Conservation (phyloP, 2,113 vertebrate genomes). For the Brachionichthys hirsutus region DNA sequence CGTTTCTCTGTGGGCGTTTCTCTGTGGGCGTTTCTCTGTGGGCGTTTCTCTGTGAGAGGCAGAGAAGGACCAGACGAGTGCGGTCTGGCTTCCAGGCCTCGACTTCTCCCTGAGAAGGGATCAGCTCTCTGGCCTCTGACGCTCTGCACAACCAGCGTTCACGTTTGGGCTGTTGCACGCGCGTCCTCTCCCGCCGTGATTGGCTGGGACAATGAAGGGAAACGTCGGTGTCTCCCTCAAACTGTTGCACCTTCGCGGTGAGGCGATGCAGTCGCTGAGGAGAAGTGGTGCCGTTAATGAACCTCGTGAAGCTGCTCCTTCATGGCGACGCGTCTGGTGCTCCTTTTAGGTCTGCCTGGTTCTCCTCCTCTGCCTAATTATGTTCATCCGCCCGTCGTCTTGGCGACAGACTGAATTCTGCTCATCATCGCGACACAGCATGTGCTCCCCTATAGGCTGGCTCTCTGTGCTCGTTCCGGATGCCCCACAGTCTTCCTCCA, state of each 20-base stretch:
- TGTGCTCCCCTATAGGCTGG: background rate
- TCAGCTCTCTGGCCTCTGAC: background rate
- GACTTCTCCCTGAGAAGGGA: background rate
- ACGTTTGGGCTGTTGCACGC: conserved; percentile 10
- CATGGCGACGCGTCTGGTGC: conserved; percentile 49
- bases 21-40: background rate
- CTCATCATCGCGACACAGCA: background rate
- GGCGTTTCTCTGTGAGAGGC: conserved; percentile 37
- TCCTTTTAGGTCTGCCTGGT: conserved; percentile 28
- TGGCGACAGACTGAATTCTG: background rate
- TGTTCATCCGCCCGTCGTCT: conserved; percentile 9
- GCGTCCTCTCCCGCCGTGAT: conserved; percentile 9
- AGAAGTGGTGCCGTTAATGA: conserved; percentile 25
- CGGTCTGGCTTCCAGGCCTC: conserved; percentile 20
- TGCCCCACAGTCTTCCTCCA: no score
- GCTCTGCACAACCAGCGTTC: background rate
- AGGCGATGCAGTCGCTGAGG: conserved; percentile 25
- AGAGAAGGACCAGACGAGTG: conserved; percentile 50
- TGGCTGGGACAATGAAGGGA: conserved; percentile 2
- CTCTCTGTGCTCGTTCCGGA: conserved; percentile 5
- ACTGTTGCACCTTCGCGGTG: conserved; percentile 33
- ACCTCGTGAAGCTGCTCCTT: background rate
- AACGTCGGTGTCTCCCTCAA: conserved; percentile 36
- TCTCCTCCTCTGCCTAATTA: conserved; percentile 15
- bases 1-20: background rate